These are phyloP conservation scores for Lasioglossum albipes DNA, from an alignment of 1,140 invertebrate species.

Conservation along the genomic window DNA sequence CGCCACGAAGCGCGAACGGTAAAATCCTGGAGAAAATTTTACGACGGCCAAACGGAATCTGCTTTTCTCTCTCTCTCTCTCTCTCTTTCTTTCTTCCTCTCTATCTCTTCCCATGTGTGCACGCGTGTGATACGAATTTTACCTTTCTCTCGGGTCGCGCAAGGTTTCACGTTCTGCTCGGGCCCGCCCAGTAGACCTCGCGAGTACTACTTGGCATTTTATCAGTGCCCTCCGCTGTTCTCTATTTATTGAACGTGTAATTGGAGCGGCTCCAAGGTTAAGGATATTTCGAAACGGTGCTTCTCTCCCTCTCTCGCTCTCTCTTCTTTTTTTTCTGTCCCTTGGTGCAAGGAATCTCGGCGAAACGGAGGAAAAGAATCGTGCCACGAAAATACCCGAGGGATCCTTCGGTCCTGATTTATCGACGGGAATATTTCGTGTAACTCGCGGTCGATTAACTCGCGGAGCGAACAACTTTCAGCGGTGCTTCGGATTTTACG, in stretches of 20 bases:
- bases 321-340: not conserved
- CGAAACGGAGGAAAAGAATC: not conserved
- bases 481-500: not conserved
- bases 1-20: not conserved
- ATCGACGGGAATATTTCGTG: constrained; percentile 2
- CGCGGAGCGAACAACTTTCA: not conserved
- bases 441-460: constrained; percentile 1
- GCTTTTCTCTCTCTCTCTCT: no score
- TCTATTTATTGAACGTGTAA: constrained; percentile 39
- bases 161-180: not conserved
- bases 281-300: constrained; percentile 19
- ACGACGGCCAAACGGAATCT: not conserved
- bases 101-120: no score
- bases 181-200: not conserved
- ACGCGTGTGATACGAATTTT: not conserved
- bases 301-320: no score
- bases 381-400: not conserved
- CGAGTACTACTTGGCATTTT: constrained; percentile 39
- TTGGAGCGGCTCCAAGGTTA: constrained; percentile 47
- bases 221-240: constrained; percentile 24
- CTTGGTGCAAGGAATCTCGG: not conserved
- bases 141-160: not conserved
- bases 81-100: no score
- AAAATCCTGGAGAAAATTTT: not conserved
- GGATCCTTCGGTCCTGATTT: not conserved